Evolutionary conservation across 2,797 vertebrate species (phyloP).

Genomic region (Tauraco hartlaubi): DNA sequence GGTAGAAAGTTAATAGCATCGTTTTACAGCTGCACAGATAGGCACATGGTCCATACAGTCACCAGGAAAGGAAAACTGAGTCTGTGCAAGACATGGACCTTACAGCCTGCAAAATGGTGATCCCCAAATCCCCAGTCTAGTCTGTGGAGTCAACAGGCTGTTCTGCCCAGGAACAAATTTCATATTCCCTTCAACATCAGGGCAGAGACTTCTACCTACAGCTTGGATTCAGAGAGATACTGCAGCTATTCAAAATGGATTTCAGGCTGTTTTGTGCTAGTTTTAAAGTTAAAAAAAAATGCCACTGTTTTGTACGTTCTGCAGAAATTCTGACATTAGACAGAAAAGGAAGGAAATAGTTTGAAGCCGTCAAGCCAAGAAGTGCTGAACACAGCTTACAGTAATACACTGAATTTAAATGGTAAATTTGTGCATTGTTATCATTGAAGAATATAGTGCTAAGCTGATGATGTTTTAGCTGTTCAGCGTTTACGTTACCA

Average conservation of each 20-base stretch:
- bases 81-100: not conserved
- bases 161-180: not conserved
- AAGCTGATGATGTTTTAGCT: not conserved
- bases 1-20: not conserved
- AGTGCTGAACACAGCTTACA: not conserved
- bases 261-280: not conserved
- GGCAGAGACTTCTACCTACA: not conserved
- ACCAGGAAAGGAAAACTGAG: not conserved
- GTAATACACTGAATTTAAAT: fast-evolving
- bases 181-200: not conserved
- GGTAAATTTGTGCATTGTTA: not conserved
- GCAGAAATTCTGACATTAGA: not conserved
- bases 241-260: not conserved
- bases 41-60: fast-evolving
- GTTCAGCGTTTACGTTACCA: fast-evolving
- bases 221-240: not conserved
- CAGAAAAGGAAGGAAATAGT: not conserved
- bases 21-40: not conserved
- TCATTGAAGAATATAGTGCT: not conserved
- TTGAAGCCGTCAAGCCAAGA: not conserved
- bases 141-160: not conserved
- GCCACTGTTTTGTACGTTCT: not conserved
- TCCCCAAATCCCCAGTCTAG: fast-evolving
- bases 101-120: not conserved
- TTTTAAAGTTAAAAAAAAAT: not conserved